These are phyloP conservation scores for Acridotheres tristis DNA, from an alignment of 2,797 vertebrate species.

Conservation along the genomic window DNA sequence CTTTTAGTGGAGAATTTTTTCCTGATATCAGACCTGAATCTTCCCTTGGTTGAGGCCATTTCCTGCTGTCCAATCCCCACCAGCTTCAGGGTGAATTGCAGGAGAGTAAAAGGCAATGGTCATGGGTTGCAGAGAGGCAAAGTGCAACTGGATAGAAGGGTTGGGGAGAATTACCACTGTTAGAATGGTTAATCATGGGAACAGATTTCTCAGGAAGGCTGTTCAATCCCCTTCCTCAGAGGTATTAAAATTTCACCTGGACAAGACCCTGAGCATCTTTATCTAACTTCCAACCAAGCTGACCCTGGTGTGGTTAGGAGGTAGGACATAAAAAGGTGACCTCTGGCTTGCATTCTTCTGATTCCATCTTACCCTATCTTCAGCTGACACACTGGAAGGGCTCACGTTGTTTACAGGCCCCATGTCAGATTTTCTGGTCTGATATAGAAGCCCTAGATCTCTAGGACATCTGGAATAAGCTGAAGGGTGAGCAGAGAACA, in stretches of 20 bases:
- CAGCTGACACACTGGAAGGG: background rate
- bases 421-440: background rate
- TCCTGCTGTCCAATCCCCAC: background rate
- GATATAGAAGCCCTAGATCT: background rate
- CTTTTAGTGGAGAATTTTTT: background rate
- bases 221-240: background rate
- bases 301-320: background rate
- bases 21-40: background rate
- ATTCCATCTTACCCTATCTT: background rate
- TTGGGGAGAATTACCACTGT: fast-evolving
- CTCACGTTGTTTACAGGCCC: background rate
- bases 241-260: background rate
- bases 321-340: background rate
- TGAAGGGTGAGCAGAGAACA: background rate
- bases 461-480: background rate
- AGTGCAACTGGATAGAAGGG: background rate
- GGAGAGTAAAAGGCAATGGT: background rate
- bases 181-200: background rate
- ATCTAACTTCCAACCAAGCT: background rate
- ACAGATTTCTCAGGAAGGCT: background rate
- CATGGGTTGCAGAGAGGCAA: background rate
- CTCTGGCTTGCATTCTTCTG: background rate
- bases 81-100: background rate
- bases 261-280: background rate
- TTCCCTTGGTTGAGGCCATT: background rate